Conservation (phyloP, 1,140 invertebrate genomes). For the Monomorium pharaonis region DNA sequence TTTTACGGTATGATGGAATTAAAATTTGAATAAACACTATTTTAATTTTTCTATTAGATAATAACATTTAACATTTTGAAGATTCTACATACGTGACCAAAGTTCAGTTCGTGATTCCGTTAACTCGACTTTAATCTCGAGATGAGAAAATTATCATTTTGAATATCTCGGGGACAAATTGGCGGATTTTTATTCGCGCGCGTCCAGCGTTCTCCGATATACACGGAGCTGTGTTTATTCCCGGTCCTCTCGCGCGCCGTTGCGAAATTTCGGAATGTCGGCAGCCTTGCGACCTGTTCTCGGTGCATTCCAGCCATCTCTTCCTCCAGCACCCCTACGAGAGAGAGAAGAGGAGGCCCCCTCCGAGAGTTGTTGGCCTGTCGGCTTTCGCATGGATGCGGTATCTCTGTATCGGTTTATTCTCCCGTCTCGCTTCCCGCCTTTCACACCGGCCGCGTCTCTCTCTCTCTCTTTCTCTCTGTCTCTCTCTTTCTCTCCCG, state of each 20-base stretch:
- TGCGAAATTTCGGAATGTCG: conserved; percentile 81
- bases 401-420: conserved; percentile 73
- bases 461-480: conserved; percentile 45
- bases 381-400: conserved; percentile 69
- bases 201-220: conserved; percentile 38
- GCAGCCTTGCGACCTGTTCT: conserved; percentile 81
- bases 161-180: background rate
- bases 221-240: conserved; percentile 38
- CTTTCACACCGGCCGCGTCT: conserved; percentile 18
- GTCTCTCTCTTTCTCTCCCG: conserved; percentile 40
- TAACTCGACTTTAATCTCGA: background rate
- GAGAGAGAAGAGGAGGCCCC: conserved; percentile 54
- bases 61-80: too few relatives aligned
- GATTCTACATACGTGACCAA: too few relatives aligned
- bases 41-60: background rate
- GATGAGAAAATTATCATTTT: background rate
- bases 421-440: conserved; percentile 35
- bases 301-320: conserved; percentile 75
- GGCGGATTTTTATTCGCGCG: conserved; percentile 24
- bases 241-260: conserved; percentile 59
- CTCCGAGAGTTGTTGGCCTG: conserved; percentile 72
- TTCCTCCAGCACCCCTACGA: conserved; percentile 60
- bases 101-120: background rate
- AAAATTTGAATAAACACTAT: too few relatives aligned
- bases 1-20: too few relatives aligned